Base-by-base conservation (phyloP, 2,888 invertebrate species). In the Xestia rhomboidea region DNA sequence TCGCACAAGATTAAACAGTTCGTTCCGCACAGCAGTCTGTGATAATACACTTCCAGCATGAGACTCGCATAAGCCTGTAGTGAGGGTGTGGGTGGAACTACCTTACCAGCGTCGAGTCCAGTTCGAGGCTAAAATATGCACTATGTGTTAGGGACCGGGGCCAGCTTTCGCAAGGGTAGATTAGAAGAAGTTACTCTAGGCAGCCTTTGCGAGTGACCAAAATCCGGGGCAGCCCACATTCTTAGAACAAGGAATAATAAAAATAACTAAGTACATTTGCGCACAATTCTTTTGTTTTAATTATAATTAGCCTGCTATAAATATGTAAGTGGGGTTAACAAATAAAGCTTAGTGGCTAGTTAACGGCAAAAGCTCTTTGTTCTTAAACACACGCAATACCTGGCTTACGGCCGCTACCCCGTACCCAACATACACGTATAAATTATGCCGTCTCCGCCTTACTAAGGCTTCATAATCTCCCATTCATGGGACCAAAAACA, bases 331-430 rank as follows among this genome's bases (percentile, higher is more conserved):
- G 74, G 75, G 68, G 79, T 85, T 80, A 79, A 88, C 87, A 81
- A 87, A 83, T 87, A 83, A 87, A 81, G 82, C 85, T 77, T 80
- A 85, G 68, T 78, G 76, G 82, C 73, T 82, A 74, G 85, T 84
- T 84, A 84, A 87, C 73, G 76, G 88, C 68, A 79, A 87, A 88
- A 85, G 87, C 85, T 92, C 93, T 93, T 93, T 93, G 93, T 94
- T 93, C 91, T 86, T 85, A 91, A 89, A 87, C 89, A 91, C 93
- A 94, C 93, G 93, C 93, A 93, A 93, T 89, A 88, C 88, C 85
- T 89, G 87, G 86, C 85, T 87, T 87, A 85, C 85, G 87, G 79
- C 77, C 72, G 70, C 79, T 87, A 85, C 77, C 72, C 81, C 46
- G 70, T 82, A 70, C 82, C 79, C 72, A 78, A 88, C 79, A 78